These are phyloP conservation scores for Misgurnus anguillicaudatus DNA, from an alignment of 2,113 vertebrate genomes.

Conservation along the genomic window DNA sequence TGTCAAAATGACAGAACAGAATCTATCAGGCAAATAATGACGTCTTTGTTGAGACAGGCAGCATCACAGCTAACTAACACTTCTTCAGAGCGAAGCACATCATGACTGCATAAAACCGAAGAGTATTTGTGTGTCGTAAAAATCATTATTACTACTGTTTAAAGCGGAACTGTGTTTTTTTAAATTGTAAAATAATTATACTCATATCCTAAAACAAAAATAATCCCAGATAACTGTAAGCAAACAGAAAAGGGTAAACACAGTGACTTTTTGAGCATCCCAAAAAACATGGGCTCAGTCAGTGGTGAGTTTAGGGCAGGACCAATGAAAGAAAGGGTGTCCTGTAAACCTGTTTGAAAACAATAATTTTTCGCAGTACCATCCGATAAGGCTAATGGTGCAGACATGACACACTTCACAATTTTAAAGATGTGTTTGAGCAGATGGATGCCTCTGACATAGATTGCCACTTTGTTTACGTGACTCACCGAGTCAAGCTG, in stretches of 20 bases:
- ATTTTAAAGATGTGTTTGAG: background rate
- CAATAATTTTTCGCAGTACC: background rate
- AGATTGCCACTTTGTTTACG: conserved; percentile 38
- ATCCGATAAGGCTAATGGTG: background rate
- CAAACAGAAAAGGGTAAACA: too few relatives aligned
- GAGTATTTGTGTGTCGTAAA: too few relatives aligned
- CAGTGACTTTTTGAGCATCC: too few relatives aligned
- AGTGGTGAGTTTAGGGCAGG: too few relatives aligned
- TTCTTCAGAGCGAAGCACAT: conserved; percentile 19
- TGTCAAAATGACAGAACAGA: conserved; percentile 46
- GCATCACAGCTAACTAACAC: conserved; percentile 34
- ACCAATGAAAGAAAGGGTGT: background rate
- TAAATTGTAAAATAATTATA: too few relatives aligned
- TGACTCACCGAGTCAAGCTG: conserved; percentile 42
- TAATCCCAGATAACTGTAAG: too few relatives aligned
- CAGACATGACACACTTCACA: conserved; percentile 2
- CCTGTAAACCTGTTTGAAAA: background rate
- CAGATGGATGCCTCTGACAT: conserved; percentile 13
- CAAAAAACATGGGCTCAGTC: too few relatives aligned
- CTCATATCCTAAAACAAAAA: too few relatives aligned
- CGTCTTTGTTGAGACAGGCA: conserved; percentile 33
- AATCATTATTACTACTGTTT: too few relatives aligned
- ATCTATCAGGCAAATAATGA: conserved; percentile 46
- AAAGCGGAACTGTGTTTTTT: too few relatives aligned
- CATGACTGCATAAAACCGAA: background rate